Evolutionary conservation across 2,888 invertebrate species (phyloP).

Genomic region (Athalia circularis): DNA sequence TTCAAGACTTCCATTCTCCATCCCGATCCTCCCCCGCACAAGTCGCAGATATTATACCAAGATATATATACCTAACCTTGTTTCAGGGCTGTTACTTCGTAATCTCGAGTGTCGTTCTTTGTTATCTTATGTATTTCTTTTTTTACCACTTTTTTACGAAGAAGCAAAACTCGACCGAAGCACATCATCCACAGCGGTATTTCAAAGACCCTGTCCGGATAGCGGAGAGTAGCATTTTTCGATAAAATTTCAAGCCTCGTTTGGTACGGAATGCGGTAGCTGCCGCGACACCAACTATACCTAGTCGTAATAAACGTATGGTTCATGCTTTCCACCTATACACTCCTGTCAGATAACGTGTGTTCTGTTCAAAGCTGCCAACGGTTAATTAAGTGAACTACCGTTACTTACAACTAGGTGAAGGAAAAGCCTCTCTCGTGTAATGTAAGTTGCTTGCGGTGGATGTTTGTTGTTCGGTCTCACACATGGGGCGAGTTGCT

Average conservation of each 20-base stretch:
- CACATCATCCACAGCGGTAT: background rate
- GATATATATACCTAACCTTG: conserved; percentile 10
- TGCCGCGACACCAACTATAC: background rate
- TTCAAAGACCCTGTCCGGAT: background rate
- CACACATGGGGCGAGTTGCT: conserved; percentile 37
- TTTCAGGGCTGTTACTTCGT: conserved; percentile 16
- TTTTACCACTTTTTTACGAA: background rate
- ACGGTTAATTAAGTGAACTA: conserved; percentile 44
- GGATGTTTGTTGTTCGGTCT: conserved; percentile 40
- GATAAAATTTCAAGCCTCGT: conserved; percentile 32
- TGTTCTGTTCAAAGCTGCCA: conserved; percentile 20
- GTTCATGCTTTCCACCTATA: background rate
- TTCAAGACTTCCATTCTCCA: background rate
- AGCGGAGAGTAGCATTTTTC: conserved; percentile 3
- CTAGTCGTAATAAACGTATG: background rate
- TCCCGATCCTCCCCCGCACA: background rate
- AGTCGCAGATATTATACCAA: conserved; percentile 10
- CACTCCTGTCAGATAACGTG: conserved; percentile 17
- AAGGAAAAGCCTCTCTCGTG: conserved; percentile 46
- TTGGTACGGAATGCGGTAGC: conserved; percentile 26
- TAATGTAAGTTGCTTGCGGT: conserved; percentile 24
- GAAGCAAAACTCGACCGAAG: background rate
- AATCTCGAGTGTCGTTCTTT: conserved; percentile 24
- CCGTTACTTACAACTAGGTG: conserved; percentile 49
- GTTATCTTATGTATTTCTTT: background rate